Evolutionary conservation across 2,888 invertebrate genomes (phyloP), one percentile per base, ranked within the genome.

Genomic region (Ryuthela nishihirai): DNA sequence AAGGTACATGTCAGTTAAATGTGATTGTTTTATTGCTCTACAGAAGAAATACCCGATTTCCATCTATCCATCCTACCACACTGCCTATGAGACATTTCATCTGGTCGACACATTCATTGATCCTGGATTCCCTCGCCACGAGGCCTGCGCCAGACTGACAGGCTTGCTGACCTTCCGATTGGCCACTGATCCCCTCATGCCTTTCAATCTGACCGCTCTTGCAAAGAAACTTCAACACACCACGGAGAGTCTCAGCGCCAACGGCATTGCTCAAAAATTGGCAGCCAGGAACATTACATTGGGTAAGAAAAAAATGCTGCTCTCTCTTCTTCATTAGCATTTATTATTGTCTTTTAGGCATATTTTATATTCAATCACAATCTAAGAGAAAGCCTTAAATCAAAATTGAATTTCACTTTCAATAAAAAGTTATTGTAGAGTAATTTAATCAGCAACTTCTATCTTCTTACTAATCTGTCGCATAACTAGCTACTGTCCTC

Each of bases 41-140:
- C 44, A 56, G 56, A 43, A 52, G 42, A 56, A 56, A 25, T 42
- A 50, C 17, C 50, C 50, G n/a, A 38, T 56, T n/a, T 32, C 24
- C 20, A 38, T 43, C 24, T 56, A 56, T 23, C 56, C 56, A 1
- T 38, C 69, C 43, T 64, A 73, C 61, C 74, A 73, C 54, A 74
- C 75, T 0, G 66, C 72, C 20, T 71, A 72, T 35, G 75, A 75
- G 43, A 74, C 71, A 2, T 71, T 71, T 56, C 67, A 72, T 32
- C 71, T 74, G 53, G 67, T 75, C 34, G 66, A 67, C 23, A 67
- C 60, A 17, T 69, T 70, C 54, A 69, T 75, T 21, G 76, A 76
- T 65, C 72, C 73, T 1, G 67, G 67, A 25, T 72, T 71, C 63
- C 65, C 54, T 23, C 67, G 70, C 10, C 72, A 72, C 50, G 52